A percentile compares a stretch with the other conserved stretches of the same genome.
These are phyloP conservation scores for Tor tambroides DNA, from an alignment of 2,113 vertebrate genomes.

Conservation along the genomic window DNA sequence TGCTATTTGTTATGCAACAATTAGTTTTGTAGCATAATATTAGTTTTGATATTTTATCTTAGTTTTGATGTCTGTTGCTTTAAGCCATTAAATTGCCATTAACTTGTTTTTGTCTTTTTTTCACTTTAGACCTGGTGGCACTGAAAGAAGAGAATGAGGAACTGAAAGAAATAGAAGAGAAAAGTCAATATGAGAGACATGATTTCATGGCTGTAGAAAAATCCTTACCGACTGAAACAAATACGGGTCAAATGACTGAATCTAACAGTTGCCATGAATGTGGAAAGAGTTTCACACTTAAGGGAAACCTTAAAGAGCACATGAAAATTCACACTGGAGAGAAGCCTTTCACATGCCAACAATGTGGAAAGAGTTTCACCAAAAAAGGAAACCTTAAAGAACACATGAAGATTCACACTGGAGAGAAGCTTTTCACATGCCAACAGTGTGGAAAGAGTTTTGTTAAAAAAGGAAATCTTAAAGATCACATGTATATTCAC, in stretches of 20 bases:
- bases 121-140: background rate
- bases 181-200: background rate
- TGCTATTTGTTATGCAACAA: no score
- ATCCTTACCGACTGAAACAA: background rate
- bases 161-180: background rate
- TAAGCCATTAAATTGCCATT: no score
- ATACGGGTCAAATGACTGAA: background rate
- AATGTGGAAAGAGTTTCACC: background rate
- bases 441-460: background rate
- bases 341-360: background rate
- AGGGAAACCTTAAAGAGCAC: background rate
- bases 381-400: background rate
- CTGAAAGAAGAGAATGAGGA: background rate
- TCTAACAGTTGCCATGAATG: background rate
- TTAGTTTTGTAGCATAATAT: no score
- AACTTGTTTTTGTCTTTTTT: background rate
- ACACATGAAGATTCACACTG: background rate
- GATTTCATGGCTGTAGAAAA: no score
- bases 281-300: background rate
- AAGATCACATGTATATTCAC: background rate
- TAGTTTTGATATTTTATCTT: no score
- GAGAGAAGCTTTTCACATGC: background rate
- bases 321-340: background rate
- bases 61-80: no score
- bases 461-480: background rate